Percentiles rank a stretch among this genome's conserved stretches.
These are phyloP conservation scores for Misgurnus mizolepis DNA, from an alignment of 2,113 vertebrate genomes.

Conservation along the genomic window DNA sequence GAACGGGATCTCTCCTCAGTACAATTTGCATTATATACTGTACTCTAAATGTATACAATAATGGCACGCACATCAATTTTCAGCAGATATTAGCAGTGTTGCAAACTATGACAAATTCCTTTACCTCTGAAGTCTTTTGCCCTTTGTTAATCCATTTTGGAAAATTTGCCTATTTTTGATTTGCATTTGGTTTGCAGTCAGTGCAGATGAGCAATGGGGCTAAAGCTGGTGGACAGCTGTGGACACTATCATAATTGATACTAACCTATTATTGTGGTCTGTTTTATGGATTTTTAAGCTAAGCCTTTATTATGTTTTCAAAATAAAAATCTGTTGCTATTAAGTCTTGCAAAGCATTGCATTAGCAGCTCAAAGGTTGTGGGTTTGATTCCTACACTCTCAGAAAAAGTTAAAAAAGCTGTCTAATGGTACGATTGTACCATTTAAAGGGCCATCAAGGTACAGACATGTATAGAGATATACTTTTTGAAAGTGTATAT, in stretches of 20 bases:
- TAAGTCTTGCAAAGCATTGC: too few species aligned
- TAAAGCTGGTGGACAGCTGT: background rate
- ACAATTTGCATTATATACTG: background rate
- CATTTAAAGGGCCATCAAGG: too few species aligned
- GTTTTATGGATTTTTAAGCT: background rate
- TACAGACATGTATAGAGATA: too few species aligned
- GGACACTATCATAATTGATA: background rate
- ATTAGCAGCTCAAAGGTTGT: too few species aligned
- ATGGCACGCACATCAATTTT: background rate
- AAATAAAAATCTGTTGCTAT: too few species aligned
- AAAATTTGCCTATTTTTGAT: background rate
- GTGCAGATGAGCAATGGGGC: background rate
- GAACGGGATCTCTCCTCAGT: background rate
- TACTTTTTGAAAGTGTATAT: too few species aligned
- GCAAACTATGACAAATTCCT: background rate
- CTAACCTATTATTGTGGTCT: background rate
- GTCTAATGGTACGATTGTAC: too few species aligned
- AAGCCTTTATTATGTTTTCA: background rate
- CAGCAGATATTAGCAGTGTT: background rate
- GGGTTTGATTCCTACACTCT: too few species aligned
- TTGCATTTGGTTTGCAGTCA: constrained; percentile 17
- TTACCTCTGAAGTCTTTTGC: too few species aligned
- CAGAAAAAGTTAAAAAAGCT: too few species aligned
- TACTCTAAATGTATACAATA: background rate
- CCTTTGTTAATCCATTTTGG: too few species aligned